phyloP scores from a whole-genome alignment of 2,113 vertebrate genomes.

The Mormyrus iriodes region DNA sequence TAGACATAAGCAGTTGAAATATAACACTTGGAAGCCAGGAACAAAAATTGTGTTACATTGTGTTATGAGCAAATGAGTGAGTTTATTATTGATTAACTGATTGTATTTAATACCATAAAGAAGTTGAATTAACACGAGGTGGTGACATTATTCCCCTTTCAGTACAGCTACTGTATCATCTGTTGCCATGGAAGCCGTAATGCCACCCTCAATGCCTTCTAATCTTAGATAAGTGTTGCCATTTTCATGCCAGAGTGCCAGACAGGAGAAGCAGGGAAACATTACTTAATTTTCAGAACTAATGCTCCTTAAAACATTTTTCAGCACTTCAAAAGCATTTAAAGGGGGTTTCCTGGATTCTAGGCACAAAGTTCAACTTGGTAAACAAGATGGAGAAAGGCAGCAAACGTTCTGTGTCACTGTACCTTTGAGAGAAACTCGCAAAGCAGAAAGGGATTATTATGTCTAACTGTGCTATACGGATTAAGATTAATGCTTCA shows the following conservation, averaged over 20 bases:
- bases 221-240: not conserved
- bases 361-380: not conserved
- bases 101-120: not conserved
- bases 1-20: too few species aligned
- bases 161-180: not conserved
- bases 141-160: not conserved
- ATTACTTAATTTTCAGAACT: not conserved
- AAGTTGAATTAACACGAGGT: not conserved
- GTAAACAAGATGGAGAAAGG: not conserved
- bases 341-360: not conserved
- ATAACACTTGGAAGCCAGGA: too few species aligned
- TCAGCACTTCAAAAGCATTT: not conserved
- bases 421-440: not conserved
- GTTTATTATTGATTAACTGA: not conserved
- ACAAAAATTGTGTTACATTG: too few species aligned
- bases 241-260: not conserved
- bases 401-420: not conserved
- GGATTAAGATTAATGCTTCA: slow-evolving; percentile 1
- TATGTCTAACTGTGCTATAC: not conserved
- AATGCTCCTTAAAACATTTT: not conserved
- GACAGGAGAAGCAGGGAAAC: not conserved
- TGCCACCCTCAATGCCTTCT: not conserved
- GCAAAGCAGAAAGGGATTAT: not conserved
- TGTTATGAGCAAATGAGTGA: not conserved
- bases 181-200: not conserved